phyloP scores from a whole-genome alignment of 2,113 vertebrate genomes.

The Pteruthius melanotis region DNA sequence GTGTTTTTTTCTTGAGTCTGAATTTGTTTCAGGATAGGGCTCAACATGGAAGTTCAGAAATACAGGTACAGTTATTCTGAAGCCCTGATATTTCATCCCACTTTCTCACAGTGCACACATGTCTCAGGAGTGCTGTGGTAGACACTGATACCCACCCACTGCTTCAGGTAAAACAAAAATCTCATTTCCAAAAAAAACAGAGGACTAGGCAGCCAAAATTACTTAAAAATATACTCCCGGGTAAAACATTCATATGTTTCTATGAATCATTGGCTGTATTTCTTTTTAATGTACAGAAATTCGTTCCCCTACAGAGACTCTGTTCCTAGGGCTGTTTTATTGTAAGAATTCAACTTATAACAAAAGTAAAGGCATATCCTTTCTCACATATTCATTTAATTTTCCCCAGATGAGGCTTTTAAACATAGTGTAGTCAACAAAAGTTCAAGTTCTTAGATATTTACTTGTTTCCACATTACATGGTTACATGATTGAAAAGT shows the following conservation, averaged over 20 bases:
- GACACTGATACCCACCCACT: not conserved
- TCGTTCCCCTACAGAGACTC: not conserved
- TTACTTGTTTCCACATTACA: not conserved
- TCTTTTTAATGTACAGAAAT: conserved; percentile 18
- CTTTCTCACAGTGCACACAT: not conserved
- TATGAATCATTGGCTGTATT: not conserved
- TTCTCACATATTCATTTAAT: not conserved
- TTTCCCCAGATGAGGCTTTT: not conserved
- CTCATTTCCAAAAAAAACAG: not conserved
- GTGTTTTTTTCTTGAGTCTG: not conserved
- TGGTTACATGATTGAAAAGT: not conserved
- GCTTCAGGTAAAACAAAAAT: conserved; percentile 26
- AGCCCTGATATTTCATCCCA: not conserved
- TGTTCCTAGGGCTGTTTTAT: not conserved
- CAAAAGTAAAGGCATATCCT: not conserved
- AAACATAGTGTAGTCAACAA: not conserved
- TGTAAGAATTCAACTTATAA: not conserved
- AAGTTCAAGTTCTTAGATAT: not conserved
- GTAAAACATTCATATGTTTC: not conserved
- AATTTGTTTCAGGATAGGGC: not conserved
- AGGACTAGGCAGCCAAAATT: not conserved
- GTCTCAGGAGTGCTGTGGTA: not conserved
- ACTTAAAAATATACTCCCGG: not conserved
- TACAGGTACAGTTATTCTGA: not conserved
- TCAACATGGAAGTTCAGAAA: not conserved